Percentiles rank a stretch among this genome's conserved stretches.
phyloP scores from a whole-genome alignment of 2,888 invertebrate species.

The Hipparchia sbordonii region DNA sequence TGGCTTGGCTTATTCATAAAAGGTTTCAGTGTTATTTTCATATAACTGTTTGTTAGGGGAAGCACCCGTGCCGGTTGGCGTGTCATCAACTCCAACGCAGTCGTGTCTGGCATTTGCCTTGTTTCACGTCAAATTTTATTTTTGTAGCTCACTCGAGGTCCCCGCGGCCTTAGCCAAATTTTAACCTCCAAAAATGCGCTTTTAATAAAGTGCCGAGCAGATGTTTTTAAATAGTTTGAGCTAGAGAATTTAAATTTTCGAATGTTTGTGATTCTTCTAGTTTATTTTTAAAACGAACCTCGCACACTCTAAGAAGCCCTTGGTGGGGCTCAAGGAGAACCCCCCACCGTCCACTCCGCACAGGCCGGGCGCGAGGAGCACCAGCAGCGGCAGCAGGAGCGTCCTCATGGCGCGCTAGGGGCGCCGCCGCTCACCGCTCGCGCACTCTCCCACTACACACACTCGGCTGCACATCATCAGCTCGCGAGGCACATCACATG shows the following conservation, averaged over 20 bases:
- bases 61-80: conserved; percentile 1
- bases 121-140: conserved; percentile 68
- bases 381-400: conserved; percentile 63
- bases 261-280: background rate
- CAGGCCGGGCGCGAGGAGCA: conserved; percentile 55
- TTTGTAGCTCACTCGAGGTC: conserved; percentile 71
- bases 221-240: conserved; percentile 30
- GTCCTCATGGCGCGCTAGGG: conserved; percentile 74
- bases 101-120: conserved; percentile 31
- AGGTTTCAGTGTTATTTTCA: background rate
- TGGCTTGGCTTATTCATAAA: background rate
- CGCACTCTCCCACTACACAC: conserved; percentile 70
- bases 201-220: conserved; percentile 20
- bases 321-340: conserved; percentile 64
- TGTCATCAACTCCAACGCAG: conserved; percentile 31
- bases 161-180: conserved; percentile 50
- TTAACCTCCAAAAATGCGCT: conserved; percentile 35
- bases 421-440: conserved; percentile 61
- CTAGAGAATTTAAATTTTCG: background rate
- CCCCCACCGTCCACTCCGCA: conserved; percentile 57
- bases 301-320: conserved; percentile 76
- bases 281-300: conserved; percentile 63
- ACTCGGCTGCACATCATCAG: conserved; percentile 70
- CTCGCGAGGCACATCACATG: conserved; percentile 68
- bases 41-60: background rate